A percentile compares a stretch with the other conserved stretches of the same genome.
Conservation (phyloP, 2,113 vertebrate species). For the Ptilorrhoa leucosticta region DNA sequence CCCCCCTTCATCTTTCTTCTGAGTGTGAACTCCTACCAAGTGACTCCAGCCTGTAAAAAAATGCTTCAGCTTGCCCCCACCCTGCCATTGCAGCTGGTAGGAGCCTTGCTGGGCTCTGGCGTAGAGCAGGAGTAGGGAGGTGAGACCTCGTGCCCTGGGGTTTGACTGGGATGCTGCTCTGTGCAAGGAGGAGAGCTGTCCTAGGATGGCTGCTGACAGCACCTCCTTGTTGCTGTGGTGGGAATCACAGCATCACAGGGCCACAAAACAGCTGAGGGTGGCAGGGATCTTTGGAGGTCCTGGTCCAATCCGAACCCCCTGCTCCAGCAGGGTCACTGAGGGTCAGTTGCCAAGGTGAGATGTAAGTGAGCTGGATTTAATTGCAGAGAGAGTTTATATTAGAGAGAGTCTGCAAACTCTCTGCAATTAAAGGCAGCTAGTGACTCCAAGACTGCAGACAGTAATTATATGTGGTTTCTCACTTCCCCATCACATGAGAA, state of each 20-base stretch:
- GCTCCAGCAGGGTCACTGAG: neutral
- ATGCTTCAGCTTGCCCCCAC: neutral
- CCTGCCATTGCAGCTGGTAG: neutral
- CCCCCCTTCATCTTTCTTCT: neutral
- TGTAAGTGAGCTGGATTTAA: neutral
- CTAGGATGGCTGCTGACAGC: neutral
- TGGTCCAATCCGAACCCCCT: neutral
- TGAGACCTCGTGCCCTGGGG: neutral
- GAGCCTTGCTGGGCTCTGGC: neutral
- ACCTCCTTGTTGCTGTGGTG: neutral
- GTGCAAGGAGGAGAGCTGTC: rapidly evolving
- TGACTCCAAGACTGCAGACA: neutral
- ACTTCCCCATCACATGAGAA: neutral
- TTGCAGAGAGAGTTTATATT: neutral
- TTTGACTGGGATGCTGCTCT: neutral
- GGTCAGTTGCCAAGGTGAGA: neutral
- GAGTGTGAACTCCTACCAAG: neutral
- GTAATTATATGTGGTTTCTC: neutral
- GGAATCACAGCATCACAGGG: neutral
- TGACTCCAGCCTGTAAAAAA: neutral
- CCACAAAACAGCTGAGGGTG: neutral
- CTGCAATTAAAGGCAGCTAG: neutral
- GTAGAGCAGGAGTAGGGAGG: neutral
- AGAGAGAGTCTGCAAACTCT: neutral
- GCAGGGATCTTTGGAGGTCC: neutral